Conservation (phyloP, 2,888 invertebrate genomes). For the Zele albiditarsus region DNA sequence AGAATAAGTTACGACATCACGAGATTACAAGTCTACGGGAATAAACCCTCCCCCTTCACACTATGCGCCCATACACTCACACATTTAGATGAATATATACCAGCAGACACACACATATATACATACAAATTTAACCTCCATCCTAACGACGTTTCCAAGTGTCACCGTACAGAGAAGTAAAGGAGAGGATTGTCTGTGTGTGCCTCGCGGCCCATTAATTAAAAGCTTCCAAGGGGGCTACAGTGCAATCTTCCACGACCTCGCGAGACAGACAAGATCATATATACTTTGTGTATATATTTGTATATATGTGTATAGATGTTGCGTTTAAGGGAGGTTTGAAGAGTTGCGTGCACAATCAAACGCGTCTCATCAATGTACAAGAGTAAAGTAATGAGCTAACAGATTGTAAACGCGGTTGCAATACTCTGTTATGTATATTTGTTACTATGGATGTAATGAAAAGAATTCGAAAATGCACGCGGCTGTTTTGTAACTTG, state of each 20-base stretch:
- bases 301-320: slow-evolving; percentile 23
- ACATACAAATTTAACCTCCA: slow-evolving; percentile 40
- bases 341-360: neutral
- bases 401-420: neutral
- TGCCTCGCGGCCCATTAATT: slow-evolving; percentile 65
- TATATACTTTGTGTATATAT: slow-evolving; percentile 15
- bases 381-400: slow-evolving; percentile 3
- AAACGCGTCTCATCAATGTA: neutral
- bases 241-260: slow-evolving; percentile 62
- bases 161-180: slow-evolving; percentile 14
- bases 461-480: neutral
- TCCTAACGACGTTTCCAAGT: slow-evolving; percentile 16
- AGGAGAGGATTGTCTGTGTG: slow-evolving; percentile 47
- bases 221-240: slow-evolving; percentile 67
- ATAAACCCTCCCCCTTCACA: slow-evolving; percentile 64
- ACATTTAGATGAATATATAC: neutral
- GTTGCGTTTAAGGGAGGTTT: neutral
- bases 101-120: neutral
- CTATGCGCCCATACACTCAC: slow-evolving; percentile 41
- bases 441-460: neutral
- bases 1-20: slow-evolving; percentile 71
- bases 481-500: neutral
- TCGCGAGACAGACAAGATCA: slow-evolving; percentile 47
- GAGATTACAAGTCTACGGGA: slow-evolving; percentile 71
- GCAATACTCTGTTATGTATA: neutral